Base-by-base conservation (phyloP, 2,888 invertebrate genomes). In the Thecocarcelia acutangulata region DNA sequence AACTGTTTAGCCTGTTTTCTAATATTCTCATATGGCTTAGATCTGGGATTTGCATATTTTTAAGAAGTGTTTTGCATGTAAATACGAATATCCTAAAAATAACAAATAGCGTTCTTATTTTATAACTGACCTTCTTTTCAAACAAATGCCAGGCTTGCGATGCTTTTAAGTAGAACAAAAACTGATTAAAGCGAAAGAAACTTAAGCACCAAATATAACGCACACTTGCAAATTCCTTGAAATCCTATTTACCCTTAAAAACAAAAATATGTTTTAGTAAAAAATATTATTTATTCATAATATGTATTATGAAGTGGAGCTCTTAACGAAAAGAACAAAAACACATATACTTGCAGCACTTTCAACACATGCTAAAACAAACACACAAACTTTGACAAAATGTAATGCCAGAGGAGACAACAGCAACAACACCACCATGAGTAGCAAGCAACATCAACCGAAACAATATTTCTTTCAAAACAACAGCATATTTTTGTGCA, bases 251-350 rank as follows among this genome's bases (percentile, higher is more conserved):
- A 52, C 24, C 37, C 52, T 59, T 54, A 37, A 61, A 58, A 58
- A 17, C 15, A 48, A 17, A 58, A 12, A 56, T 15, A 54, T 15
- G 54, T 74, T 74, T 56, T 42, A 37, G n/a, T 13, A 48, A 46
- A 61, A 70, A 70, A 40, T 72, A 50, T 66, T 72, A 66, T 78
- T 66, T 72, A 66, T 78, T 78, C 78, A 78, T 72, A 78, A 78
- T 59, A 58, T 19, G 13, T 17, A 59, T 66, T 73, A 73, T 73
- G 72, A 73, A 79, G 78, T 79, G 66, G 72, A 17, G 73, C 59
- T 68, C 11, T 79, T 68, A 46, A 66, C 72, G 66, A 79, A 59
- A 72, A 66, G 66, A 79, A 66, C 13, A 46, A 6, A 9, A 40
- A 46, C 3, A 19, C 56, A 54, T 0, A 19, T 17, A 17, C 5